These are phyloP conservation scores for Leptopilina myrica DNA, from an alignment of 2,888 invertebrate species.

Conservation along the genomic window DNA sequence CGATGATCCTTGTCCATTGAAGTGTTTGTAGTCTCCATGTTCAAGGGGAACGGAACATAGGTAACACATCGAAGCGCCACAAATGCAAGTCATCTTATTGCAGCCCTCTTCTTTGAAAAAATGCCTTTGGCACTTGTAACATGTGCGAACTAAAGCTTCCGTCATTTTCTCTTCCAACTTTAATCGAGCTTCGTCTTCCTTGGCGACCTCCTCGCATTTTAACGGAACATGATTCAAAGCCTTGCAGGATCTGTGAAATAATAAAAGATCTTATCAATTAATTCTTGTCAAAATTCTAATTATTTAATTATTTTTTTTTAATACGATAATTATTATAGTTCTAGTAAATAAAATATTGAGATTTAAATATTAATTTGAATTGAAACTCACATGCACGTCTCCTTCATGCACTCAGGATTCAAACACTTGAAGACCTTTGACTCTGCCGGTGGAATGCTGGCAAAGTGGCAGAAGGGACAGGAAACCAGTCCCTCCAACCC, in stretches of 20 bases:
- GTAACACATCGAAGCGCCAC: conserved; percentile 80
- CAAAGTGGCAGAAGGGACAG: too few relatives aligned
- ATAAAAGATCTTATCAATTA: too few relatives aligned
- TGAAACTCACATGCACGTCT: too few relatives aligned
- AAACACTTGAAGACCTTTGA: too few relatives aligned
- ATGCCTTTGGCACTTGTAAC: conserved; percentile 76
- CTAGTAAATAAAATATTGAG: too few relatives aligned
- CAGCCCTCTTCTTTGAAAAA: conserved; percentile 80
- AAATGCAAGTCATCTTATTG: conserved; percentile 80
- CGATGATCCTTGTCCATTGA: conserved; percentile 76
- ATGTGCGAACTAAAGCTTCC: conserved; percentile 73
- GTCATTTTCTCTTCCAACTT: conserved; percentile 70
- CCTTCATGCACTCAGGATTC: too few relatives aligned
- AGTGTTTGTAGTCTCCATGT: conserved; percentile 78
- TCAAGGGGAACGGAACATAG: conserved; percentile 77
- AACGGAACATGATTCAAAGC: conserved; percentile 77
- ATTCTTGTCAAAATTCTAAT: too few relatives aligned
- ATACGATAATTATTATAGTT: too few relatives aligned
- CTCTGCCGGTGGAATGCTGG: too few relatives aligned
- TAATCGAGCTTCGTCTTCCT: conserved; percentile 65
- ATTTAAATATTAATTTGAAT: too few relatives aligned
- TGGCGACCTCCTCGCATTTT: conserved; percentile 72
- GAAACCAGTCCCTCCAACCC: too few relatives aligned
- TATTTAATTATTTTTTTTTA: too few relatives aligned
- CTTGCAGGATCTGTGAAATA: conserved; percentile 70